A percentile compares a stretch with the other conserved stretches of the same genome.
Evolutionary conservation across 2,888 invertebrate species (phyloP).

Genomic region (Mactromeris polynyma): DNA sequence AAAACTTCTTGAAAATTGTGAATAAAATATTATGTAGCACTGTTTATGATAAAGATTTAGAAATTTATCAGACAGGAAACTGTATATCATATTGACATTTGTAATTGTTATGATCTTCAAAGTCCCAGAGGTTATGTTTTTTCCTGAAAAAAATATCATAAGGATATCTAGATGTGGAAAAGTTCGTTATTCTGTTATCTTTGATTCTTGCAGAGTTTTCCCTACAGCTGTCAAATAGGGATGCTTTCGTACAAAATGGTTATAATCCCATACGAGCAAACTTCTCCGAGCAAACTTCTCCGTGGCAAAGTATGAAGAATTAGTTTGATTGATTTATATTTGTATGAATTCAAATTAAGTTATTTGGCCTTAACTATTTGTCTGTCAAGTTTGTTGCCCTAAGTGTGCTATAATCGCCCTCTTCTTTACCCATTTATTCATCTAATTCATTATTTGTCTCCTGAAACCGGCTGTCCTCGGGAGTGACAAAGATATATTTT

Average conservation of each 20-base stretch:
- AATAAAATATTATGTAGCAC: no score
- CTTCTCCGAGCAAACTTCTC: no score
- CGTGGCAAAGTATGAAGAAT: neutral
- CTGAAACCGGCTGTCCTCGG: no score
- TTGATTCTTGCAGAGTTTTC: neutral
- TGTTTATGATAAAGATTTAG: no score
- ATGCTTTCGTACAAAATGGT: neutral
- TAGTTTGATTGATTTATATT: neutral
- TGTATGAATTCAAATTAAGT: neutral
- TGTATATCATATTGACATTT: neutral
- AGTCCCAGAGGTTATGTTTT: neutral
- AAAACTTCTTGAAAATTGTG: no score
- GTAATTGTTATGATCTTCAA: neutral
- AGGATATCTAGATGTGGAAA: neutral
- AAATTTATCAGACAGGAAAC: neutral
- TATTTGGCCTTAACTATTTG: neutral
- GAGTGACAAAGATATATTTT: no score
- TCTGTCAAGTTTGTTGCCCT: neutral
- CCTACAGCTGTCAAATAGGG: neutral
- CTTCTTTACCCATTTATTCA: no score
- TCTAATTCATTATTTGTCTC: no score
- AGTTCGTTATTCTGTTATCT: neutral
- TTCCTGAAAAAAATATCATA: neutral
- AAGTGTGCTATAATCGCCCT: neutral
- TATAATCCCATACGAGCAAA: neutral